phyloP scores from a whole-genome alignment of 2,888 invertebrate species.

The Tillus elongatus region DNA sequence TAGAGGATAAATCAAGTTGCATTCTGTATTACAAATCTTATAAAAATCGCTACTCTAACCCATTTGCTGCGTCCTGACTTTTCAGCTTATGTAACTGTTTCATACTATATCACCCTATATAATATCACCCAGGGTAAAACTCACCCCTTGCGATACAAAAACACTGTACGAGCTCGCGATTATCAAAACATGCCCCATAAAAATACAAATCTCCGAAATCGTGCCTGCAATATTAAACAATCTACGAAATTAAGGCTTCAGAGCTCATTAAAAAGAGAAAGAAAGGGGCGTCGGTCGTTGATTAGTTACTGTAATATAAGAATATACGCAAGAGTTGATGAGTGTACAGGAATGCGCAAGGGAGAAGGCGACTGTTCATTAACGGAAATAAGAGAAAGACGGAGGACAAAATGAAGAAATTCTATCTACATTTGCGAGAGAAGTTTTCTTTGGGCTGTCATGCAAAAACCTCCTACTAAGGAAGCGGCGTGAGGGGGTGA shows the following conservation, averaged over 20 bases:
- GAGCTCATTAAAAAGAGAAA: conserved; percentile 37
- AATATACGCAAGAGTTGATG: conserved; percentile 39
- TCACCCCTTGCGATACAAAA: no score
- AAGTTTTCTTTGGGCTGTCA: conserved; percentile 40
- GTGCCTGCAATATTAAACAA: conserved; percentile 33
- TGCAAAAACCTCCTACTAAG: conserved; percentile 37
- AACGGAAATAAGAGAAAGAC: conserved; percentile 36
- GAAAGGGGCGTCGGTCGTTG: conserved; percentile 34
- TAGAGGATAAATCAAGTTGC: no score
- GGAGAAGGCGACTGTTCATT: conserved; percentile 28
- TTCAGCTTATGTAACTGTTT: no score
- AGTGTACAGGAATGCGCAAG: conserved; percentile 32
- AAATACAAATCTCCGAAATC: conserved; percentile 15
- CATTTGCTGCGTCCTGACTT: no score
- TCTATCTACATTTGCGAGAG: conserved; percentile 51
- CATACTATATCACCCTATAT: no score
- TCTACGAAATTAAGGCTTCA: conserved; percentile 31
- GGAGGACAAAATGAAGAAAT: conserved; percentile 52
- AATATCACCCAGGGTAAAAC: no score
- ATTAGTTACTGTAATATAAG: conserved; percentile 38
- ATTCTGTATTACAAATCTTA: no score
- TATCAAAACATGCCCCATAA: conserved; percentile 3
- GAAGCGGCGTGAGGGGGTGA: conserved; percentile 21
- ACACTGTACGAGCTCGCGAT: conserved; percentile 2
- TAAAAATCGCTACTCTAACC: no score